Evolutionary conservation across 1,140 invertebrate genomes (phyloP).

Genomic region (Zaprionus gabonicus): DNA sequence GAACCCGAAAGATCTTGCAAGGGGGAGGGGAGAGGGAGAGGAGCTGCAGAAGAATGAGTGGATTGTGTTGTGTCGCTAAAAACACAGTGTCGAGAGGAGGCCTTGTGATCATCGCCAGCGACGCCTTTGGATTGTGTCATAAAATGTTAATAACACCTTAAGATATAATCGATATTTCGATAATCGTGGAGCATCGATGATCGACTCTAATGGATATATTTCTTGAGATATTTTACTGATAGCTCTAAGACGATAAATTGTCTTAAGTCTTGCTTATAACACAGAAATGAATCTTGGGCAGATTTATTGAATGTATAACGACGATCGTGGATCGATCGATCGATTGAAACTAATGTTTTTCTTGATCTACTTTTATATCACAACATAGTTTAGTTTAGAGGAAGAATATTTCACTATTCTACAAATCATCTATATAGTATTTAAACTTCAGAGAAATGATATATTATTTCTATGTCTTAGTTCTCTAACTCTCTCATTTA

Average conservation of each 20-base stretch:
- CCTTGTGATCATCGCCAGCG: conserved; percentile 60
- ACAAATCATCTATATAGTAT: no score
- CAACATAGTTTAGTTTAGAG: no score
- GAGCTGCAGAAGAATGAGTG: not conserved
- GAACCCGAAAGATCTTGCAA: conserved; percentile 3
- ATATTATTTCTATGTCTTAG: no score
- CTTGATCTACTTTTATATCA: no score
- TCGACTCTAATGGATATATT: not conserved
- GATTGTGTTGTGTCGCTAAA: conserved; percentile 25
- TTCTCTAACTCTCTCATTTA: no score
- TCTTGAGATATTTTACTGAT: not conserved
- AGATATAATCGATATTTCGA: not conserved
- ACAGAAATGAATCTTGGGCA: no score
- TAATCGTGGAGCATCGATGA: not conserved
- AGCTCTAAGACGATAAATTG: not conserved
- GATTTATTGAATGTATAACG: no score
- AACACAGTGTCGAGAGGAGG: conserved; percentile 13
- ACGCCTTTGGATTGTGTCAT: conserved; percentile 50
- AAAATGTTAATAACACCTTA: conserved; percentile 16
- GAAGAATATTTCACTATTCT: no score
- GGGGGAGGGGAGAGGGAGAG: not conserved
- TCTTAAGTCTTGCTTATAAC: no score
- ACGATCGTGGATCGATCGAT: no score
- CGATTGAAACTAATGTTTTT: no score
- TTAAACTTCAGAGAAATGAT: no score